Conservation (phyloP, 2,113 vertebrate genomes). For the Arothron firmamentum region DNA sequence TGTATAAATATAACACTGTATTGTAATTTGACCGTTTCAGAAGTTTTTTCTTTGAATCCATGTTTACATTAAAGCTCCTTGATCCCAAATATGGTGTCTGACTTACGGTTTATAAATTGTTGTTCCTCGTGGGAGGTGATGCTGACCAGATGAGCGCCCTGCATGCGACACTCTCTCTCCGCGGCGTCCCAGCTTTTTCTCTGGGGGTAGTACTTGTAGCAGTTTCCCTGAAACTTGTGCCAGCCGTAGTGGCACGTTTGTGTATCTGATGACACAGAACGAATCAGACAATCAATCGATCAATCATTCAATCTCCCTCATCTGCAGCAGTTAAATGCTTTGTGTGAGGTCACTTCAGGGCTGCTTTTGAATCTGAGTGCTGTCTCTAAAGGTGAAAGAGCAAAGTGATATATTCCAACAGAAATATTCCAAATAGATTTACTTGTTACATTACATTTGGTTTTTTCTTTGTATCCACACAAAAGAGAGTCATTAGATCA, state of each 20-base stretch:
- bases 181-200: constrained; percentile 92
- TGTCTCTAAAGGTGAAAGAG: constrained; percentile 12
- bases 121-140: constrained; percentile 90
- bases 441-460: too few species aligned
- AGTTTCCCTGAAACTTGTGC: constrained; percentile 98
- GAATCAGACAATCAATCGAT: constrained; percentile 12
- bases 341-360: neutral
- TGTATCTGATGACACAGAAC: constrained; percentile 76
- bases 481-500: too few species aligned
- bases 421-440: too few species aligned
- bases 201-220: constrained; percentile 91
- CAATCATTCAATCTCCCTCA: constrained; percentile 9
- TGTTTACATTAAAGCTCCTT: neutral
- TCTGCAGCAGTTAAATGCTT: constrained; percentile 7
- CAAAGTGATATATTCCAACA: neutral
- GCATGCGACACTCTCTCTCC: constrained; percentile 92
- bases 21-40: neutral
- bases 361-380: constrained; percentile 5
- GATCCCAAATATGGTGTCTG: neutral
- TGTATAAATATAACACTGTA: neutral
- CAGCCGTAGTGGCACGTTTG: constrained; percentile 92
- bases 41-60: too few species aligned
- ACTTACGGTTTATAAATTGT: constrained; percentile 93
- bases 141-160: constrained; percentile 90
- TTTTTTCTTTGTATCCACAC: too few species aligned